Evolutionary conservation across 1,140 invertebrate species (phyloP), one percentile per base, ranked within the genome.

Genomic region (Bacillus rossius): DNA sequence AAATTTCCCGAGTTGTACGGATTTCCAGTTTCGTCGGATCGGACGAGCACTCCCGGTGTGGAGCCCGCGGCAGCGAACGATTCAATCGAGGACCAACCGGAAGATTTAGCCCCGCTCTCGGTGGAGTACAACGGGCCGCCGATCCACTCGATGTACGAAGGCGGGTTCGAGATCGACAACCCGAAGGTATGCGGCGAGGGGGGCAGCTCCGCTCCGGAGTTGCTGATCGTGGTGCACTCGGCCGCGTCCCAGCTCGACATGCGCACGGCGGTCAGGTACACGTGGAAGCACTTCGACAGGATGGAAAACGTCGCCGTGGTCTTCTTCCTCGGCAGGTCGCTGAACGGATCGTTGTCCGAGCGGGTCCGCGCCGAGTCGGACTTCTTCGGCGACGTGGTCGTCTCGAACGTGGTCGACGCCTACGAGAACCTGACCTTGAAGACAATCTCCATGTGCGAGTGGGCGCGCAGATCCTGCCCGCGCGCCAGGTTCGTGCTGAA

Each of bases 361-460:
- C 76, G 77, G 1, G 67, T 91, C 1, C 73, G 72, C 14, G 71
- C 75, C 16, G 89, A 92, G 70, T 79, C 86, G 63, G 75, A 78
- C 20, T 73, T 89, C 17, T 92, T 89, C 72, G 83, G 82, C 10
- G 89, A 93, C 73, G 73, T 92, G 14, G 83, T 92, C 61, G 77
- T 84, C 10, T 90, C 87, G 2, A 82, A 84, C 57, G 92, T 89
- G 63, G 66, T 89, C 34, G 92, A 95, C 72, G 86, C 88, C 0
- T 95, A 95, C 68, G 84, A 88, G 45, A 94, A 95, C 73, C 78
- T 94, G 20, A 94, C 92, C 2, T 74, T 94, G 1, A 94, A 94
- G 75, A 91, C 88, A 4, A 82, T 94, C 26, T 91, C 90, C 8
- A 87, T 88, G 68, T 72, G 94, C 45, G 90, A 94, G 70, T 92